Evolutionary conservation across 2,113 vertebrate genomes (phyloP).

Genomic region (Elaphurus davidianus): DNA sequence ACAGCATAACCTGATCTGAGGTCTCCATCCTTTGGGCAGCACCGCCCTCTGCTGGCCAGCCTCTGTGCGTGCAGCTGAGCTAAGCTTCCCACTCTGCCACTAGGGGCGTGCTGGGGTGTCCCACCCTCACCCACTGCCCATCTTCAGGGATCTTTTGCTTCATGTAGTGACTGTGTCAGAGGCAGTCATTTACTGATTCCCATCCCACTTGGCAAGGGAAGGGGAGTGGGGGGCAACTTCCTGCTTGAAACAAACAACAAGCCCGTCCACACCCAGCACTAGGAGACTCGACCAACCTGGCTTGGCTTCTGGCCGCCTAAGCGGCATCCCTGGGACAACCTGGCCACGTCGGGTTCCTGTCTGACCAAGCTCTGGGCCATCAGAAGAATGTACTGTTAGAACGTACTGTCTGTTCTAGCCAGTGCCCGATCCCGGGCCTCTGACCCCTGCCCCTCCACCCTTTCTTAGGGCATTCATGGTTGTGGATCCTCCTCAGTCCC

Average conservation of each 20-base stretch:
- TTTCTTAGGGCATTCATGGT: not conserved
- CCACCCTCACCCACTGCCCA: not conserved
- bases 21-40: fast-evolving
- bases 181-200: not conserved
- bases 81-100: not conserved
- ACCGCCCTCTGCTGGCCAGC: constrained; percentile 3
- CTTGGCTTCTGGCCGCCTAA: not conserved
- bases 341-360: not conserved
- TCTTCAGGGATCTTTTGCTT: not conserved
- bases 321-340: no score
- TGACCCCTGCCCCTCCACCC: not conserved
- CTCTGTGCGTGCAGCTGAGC: not conserved
- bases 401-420: not conserved
- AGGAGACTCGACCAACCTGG: not conserved
- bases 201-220: not conserved
- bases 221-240: no score
- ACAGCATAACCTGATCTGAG: not conserved
- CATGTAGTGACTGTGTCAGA: not conserved
- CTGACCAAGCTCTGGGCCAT: not conserved
- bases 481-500: not conserved
- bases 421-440: not conserved
- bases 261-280: not conserved
- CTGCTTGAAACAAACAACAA: not conserved
- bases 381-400: not conserved
- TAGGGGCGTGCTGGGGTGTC: not conserved